Conservation (phyloP, 35 echinoderm and acorn worm species). For the Ophiothrix spiculata region DNA sequence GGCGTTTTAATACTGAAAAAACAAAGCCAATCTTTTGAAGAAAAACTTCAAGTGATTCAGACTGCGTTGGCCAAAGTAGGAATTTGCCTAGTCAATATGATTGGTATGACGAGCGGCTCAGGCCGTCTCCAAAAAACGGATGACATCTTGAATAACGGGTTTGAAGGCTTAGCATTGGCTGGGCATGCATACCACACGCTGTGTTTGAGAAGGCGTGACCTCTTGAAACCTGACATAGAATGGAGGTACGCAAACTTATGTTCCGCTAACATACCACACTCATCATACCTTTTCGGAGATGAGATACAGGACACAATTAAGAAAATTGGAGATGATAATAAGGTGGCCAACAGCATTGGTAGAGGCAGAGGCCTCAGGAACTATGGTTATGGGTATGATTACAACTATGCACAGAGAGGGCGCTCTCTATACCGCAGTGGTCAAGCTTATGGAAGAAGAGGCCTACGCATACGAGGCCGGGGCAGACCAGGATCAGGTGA, state of each 20-base stretch:
- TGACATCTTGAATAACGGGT: background rate
- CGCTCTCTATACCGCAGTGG: too few species aligned
- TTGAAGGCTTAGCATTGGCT: background rate
- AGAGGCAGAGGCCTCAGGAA: background rate
- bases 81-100: background rate
- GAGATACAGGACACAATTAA: background rate
- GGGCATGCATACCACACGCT: background rate
- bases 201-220: background rate
- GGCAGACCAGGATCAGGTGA: too few species aligned
- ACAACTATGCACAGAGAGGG: too few species aligned
- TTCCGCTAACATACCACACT: background rate
- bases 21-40: background rate
- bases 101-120: background rate
- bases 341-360: background rate
- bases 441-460: too few species aligned
- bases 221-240: too few species aligned
- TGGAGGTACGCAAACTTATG: too few species aligned
- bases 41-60: background rate
- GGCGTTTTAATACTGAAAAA: background rate
- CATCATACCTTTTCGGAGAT: background rate
- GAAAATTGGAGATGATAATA: background rate
- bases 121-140: background rate
- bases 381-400: too few species aligned
- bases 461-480: too few species aligned
- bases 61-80: background rate